phyloP scores from a whole-genome alignment of 2,113 vertebrate species.

The Anser cygnoides region DNA sequence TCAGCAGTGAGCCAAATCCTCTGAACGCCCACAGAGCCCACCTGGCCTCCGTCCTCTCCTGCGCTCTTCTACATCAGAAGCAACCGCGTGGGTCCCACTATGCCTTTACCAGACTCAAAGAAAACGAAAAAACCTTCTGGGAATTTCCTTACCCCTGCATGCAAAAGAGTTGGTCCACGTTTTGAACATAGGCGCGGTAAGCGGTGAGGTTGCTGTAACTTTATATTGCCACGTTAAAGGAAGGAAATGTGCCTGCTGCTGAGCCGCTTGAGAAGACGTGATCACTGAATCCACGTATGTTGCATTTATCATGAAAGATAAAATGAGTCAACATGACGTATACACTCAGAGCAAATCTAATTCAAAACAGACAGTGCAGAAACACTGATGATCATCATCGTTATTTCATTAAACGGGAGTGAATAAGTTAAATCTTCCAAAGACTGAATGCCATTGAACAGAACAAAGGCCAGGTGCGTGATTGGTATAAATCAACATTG shows the following conservation, averaged over 20 bases:
- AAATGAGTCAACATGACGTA: not conserved
- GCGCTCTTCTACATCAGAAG: not conserved
- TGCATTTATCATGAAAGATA: conserved; percentile 4
- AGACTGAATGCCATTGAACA: not conserved
- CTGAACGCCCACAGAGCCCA: accelerated
- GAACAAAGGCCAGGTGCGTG: not conserved
- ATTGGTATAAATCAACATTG: not conserved
- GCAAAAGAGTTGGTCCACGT: not conserved
- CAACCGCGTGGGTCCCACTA: not conserved
- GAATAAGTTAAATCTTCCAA: conserved; percentile 13
- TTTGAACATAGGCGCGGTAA: not conserved
- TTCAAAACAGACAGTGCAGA: conserved; percentile 24
- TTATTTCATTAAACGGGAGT: conserved; percentile 38
- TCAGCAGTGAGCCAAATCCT: not conserved
- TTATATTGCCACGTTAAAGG: not conserved
- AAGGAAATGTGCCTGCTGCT: not conserved
- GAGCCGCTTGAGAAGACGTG: not conserved
- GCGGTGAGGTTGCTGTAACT: not conserved
- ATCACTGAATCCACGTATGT: not conserved
- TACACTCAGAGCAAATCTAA: conserved; percentile 5
- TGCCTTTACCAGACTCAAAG: not conserved
- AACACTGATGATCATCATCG: not conserved
- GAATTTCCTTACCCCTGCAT: not conserved
- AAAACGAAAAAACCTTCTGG: not conserved
- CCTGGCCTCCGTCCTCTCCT: not conserved